phyloP scores from a whole-genome alignment of 2,888 invertebrate species.

The Lasiommata megera region DNA sequence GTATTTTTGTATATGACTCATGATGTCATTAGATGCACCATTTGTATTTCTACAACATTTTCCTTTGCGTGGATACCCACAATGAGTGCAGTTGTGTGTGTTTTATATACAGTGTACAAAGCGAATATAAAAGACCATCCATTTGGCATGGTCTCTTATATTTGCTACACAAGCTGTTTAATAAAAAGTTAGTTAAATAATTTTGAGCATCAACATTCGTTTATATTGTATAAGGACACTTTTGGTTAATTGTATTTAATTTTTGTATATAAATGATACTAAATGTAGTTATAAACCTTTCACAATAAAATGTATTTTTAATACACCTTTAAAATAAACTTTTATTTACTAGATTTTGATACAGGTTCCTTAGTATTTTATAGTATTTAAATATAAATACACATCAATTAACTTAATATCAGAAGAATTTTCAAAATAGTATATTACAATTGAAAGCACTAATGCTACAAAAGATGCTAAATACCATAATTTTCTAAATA shows the following conservation, averaged over 20 bases:
- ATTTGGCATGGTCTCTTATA: too few relatives aligned
- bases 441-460: conserved; percentile 51
- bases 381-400: background rate
- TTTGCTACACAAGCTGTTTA: background rate
- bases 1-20: too few relatives aligned
- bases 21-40: too few relatives aligned
- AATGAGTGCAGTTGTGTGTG: too few relatives aligned
- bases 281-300: conserved; percentile 74
- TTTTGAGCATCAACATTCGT: conserved; percentile 5
- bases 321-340: conserved; percentile 65
- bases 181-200: background rate
- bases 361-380: conserved; percentile 4
- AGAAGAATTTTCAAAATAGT: conserved; percentile 47
- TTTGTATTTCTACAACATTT: too few relatives aligned
- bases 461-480: conserved; percentile 48
- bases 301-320: conserved; percentile 81
- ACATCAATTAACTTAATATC: conserved; percentile 24
- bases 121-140: too few relatives aligned
- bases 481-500: conserved; percentile 44
- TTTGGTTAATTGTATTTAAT: conserved; percentile 59
- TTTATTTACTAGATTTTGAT: conserved; percentile 35
- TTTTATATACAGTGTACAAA: too few relatives aligned
- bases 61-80: too few relatives aligned
- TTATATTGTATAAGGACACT: conserved; percentile 16
- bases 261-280: conserved; percentile 79